Conservation (phyloP, 2,797 vertebrate species). For the Cuniculus paca region DNA sequence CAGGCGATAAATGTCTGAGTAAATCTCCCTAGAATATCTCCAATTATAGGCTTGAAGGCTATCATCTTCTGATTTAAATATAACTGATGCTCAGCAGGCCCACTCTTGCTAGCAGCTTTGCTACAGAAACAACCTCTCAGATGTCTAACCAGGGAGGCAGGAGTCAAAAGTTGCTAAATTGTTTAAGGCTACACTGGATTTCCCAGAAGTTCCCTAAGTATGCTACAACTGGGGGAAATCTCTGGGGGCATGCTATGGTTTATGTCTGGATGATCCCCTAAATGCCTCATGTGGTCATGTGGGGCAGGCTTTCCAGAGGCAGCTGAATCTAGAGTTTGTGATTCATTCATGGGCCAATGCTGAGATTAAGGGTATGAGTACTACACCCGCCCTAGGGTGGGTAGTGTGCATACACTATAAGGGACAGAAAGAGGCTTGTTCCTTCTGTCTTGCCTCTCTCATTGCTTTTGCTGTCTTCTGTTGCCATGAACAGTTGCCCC, state of each 20-base stretch:
- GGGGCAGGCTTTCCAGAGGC: not conserved
- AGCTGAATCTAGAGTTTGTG: not conserved
- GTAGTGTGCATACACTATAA: not conserved
- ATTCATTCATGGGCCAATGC: not conserved
- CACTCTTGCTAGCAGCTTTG: not conserved
- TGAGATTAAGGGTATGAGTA: not conserved
- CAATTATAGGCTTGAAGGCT: constrained; percentile 37
- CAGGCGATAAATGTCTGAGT: not conserved
- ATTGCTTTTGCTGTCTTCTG: not conserved
- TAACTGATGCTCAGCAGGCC: not conserved
- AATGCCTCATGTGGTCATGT: not conserved
- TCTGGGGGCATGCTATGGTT: rapidly evolving
- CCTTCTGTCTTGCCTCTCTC: not conserved
- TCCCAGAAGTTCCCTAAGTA: not conserved
- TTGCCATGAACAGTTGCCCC: not conserved
- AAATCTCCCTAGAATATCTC: constrained; percentile 5
- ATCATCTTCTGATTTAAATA: not conserved
- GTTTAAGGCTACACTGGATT: not conserved
- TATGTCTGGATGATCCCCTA: not conserved
- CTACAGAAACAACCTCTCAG: not conserved
- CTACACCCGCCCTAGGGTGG: no score
- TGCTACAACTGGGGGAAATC: not conserved
- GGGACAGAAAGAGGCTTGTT: not conserved
- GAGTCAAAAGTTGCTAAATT: not conserved
- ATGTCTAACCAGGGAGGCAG: rapidly evolving